Evolutionary conservation across 2,797 vertebrate species (phyloP).

Genomic region (Poeciliopsis turneri): DNA sequence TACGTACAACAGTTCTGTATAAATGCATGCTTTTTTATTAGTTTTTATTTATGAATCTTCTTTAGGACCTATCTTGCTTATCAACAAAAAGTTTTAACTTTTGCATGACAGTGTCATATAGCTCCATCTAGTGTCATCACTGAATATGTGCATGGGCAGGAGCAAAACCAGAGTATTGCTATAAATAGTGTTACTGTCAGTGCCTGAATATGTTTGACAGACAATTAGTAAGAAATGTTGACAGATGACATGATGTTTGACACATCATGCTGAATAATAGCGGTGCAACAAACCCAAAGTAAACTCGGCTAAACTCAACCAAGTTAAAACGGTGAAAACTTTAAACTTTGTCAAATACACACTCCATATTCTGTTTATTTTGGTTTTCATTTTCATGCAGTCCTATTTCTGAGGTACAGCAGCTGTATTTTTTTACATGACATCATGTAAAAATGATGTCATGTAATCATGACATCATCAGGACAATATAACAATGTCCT

Average conservation of each 20-base stretch:
- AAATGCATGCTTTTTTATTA: neutral
- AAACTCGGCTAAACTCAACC: neutral
- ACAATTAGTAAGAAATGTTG: neutral
- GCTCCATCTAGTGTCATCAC: constrained; percentile 66
- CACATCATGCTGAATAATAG: neutral
- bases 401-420: neutral
- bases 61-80: neutral
- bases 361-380: neutral
- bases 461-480: too few relatives aligned
- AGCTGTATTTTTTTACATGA: constrained; percentile 7
- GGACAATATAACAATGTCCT: neutral
- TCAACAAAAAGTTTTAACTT: neutral
- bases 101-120: constrained; percentile 21
- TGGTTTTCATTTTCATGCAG: neutral
- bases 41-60: neutral
- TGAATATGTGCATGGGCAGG: constrained; percentile 36
- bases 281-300: neutral
- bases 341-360: neutral
- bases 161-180: neutral
- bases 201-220: neutral
- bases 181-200: neutral
- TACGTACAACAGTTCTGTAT: neutral
- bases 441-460: too few relatives aligned
- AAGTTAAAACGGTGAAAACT: neutral
- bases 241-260: neutral